Percentiles rank a stretch among this genome's conserved stretches.
Evolutionary conservation across 2,888 invertebrate species (phyloP).

Genomic region (Hemicrepidius hirtus): DNA sequence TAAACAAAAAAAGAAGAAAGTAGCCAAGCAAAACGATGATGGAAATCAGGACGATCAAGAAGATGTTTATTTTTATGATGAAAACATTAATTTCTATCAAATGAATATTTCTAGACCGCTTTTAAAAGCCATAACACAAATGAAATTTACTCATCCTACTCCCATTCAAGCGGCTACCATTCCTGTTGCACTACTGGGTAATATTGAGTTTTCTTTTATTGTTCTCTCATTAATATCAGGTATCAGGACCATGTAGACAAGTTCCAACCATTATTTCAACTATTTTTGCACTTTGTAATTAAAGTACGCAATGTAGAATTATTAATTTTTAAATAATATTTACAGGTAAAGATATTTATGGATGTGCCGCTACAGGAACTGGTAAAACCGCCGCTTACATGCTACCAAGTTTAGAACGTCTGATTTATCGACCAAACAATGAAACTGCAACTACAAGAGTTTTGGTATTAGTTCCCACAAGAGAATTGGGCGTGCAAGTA

Average conservation of each 20-base stretch:
- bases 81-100: constrained; percentile 86
- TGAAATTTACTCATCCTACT: constrained; percentile 95
- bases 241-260: no score
- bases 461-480: constrained; percentile 95
- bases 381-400: constrained; percentile 99
- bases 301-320: not conserved
- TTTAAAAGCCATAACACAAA: constrained; percentile 89
- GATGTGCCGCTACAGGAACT: constrained; percentile 98
- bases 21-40: constrained; percentile 65
- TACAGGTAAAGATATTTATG: constrained; percentile 94
- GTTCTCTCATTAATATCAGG: no score
- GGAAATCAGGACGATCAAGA: constrained; percentile 77
- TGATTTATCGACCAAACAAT: constrained; percentile 88
- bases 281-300: no score
- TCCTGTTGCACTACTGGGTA: constrained; percentile 90
- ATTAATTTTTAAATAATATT: constrained; percentile 9
- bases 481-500: constrained; percentile 98
- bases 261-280: no score
- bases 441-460: constrained; percentile 85
- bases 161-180: constrained; percentile 97
- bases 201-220: no score
- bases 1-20: constrained; percentile 78
- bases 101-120: constrained; percentile 97
- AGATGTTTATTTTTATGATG: constrained; percentile 80
- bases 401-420: constrained; percentile 95